Percentiles rank a stretch among this genome's conserved stretches.
Conservation (phyloP, 2,888 invertebrate genomes). For the Ceratothoa steindachneri region DNA sequence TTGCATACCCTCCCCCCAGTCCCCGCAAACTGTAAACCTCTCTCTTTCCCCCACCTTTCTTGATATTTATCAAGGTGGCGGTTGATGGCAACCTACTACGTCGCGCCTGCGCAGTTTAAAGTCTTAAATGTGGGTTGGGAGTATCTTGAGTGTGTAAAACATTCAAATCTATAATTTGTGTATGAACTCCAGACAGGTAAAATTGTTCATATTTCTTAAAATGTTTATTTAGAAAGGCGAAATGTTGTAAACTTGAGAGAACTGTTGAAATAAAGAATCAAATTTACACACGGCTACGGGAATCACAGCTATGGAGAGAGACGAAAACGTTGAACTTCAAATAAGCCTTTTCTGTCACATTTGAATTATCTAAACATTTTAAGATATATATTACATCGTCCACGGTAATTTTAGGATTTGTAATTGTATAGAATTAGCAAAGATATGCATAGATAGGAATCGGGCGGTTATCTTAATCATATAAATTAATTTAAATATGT, state of each 20-base stretch:
- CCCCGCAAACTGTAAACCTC: too few species aligned
- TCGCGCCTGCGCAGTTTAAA: slow-evolving; percentile 3
- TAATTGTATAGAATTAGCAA: background rate
- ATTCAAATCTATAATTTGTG: slow-evolving; percentile 11
- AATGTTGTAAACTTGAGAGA: background rate
- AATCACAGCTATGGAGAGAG: background rate
- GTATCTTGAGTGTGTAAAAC: slow-evolving; percentile 8
- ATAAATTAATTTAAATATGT: background rate
- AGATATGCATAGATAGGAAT: background rate
- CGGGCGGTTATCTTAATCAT: background rate
- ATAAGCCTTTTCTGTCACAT: background rate
- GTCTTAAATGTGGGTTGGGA: slow-evolving; percentile 6
- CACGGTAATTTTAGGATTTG: background rate
- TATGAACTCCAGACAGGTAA: background rate
- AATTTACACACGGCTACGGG: background rate
- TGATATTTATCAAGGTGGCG: background rate
- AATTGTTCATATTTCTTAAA: slow-evolving; percentile 10
- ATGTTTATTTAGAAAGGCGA: slow-evolving; percentile 1
- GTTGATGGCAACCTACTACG: background rate
- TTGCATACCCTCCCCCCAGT: too few species aligned
- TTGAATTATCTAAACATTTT: background rate
- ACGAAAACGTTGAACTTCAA: background rate
- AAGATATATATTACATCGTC: background rate
- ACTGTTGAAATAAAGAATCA: background rate
- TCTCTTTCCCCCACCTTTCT: background rate